Evolutionary conservation across 2,797 vertebrate species (phyloP), one percentile per base, ranked within the genome.

Genomic region (Oreochromis mossambicus): DNA sequence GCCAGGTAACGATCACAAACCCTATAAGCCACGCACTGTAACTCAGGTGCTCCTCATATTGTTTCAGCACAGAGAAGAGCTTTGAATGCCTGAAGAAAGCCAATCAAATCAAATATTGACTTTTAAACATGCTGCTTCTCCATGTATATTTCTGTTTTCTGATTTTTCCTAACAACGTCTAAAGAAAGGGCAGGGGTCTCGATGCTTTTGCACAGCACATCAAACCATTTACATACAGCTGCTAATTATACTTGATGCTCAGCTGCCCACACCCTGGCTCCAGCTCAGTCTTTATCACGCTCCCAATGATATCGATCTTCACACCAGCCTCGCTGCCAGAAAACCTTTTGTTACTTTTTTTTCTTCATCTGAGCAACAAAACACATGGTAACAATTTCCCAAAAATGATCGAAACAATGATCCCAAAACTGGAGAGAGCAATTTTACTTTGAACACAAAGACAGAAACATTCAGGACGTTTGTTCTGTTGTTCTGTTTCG

Each of bases 1-100:
- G 97, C 96, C 94, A 98, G 98, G 98, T 99, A 97, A 61, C 32
- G 6, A n/a, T 36, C 58, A 36, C 9, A 10, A 36, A 36, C 32
- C 32, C 6, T 36, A n/a, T 61, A 12, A 36, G 58, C 32, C 17
- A n/a, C 3, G 58, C 58, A 61, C 10, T 1, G 2, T 61, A 10
- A 36, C 58, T 61, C 32, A 36, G 58, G 17, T 2, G 15, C 56
- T 36, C 17, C 32, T 36, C 56, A n/a, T 61, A 34, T 61, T 0
- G 29, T 61, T 61, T 61, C 56, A 61, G 29, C 2, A 19, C 26
- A 58, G 8, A 6, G 55, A 58, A 58, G 55, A 58, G 55, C 29
- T 58, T 58, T 1, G 56, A 34, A 58, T 34, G 29, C 29, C 29
- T 34, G 56, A 10, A 58, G 56, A 58, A 19, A 61, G 29, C 11